Percentiles rank a stretch among this genome's conserved stretches.
phyloP scores from a whole-genome alignment of 2,113 vertebrate genomes.

The Ceyx cyanopectus region DNA sequence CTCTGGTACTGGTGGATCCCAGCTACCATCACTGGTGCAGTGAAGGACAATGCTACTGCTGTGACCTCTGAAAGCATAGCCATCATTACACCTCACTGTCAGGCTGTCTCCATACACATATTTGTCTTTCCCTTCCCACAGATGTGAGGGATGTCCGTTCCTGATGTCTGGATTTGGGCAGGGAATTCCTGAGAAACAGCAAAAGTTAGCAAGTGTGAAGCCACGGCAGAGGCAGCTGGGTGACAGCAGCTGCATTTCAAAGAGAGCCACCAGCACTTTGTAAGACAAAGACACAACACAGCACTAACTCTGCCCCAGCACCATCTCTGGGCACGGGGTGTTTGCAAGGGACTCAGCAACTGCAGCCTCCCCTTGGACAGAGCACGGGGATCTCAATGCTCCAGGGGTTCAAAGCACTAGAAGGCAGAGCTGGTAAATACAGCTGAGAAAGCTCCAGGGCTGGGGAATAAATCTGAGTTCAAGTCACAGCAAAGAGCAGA shows the following conservation, averaged over 20 bases:
- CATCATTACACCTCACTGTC: rapidly evolving
- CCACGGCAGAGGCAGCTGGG: rapidly evolving
- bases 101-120: rapidly evolving
- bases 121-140: rapidly evolving
- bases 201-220: background rate
- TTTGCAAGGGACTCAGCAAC: background rate
- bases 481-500: background rate
- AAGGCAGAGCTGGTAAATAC: background rate
- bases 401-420: background rate
- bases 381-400: background rate
- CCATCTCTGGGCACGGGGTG: rapidly evolving
- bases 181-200: background rate
- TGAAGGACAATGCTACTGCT: rapidly evolving
- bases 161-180: background rate
- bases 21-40: rapidly evolving
- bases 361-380: background rate
- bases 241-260: background rate
- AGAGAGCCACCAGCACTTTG: rapidly evolving
- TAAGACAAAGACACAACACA: background rate
- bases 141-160: rapidly evolving
- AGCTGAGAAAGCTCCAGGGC: background rate
- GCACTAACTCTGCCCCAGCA: background rate
- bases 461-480: background rate
- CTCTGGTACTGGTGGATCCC: background rate
- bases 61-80: rapidly evolving